Evolutionary conservation across 2,888 invertebrate species (phyloP), one percentile per base, ranked within the genome.

Genomic region (Phengaris arion): DNA sequence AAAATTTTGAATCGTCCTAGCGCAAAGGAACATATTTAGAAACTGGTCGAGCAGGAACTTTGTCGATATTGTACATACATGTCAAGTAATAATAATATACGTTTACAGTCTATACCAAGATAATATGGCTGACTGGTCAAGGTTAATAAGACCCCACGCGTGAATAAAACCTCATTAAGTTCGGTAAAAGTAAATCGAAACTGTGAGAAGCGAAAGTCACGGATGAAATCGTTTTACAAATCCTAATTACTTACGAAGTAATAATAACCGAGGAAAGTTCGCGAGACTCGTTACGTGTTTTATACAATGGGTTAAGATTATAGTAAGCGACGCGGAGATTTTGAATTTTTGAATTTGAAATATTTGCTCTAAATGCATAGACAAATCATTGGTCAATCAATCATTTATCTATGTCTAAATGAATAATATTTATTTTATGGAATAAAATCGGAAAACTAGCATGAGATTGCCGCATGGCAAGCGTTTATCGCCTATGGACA

Each of bases 171-270:
- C 51, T 70, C 70, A 70, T 70, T 48, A 35, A 64, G 51, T 70
- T 70, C 69, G 70, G 70, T 70, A 70, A 70, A 70, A 70, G 70
- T 70, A 70, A 70, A 70, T 70, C 70, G 52, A 52, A 70, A 70
- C 70, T 70, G 70, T 70, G 70, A 70, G 70, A 70, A 70, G 52
- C 52, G 70, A 70, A 70, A 70, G 70, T 70, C 51, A 15, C 70
- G 70, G 70, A 70, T 70, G 69, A 70, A 70, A 70, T 70, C 70
- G 15, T 52, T 70, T 70, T 51, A 70, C 51, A 70, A 70, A 70
- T 70, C 70, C 70, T 70, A 70, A 52, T 70, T 70, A 70, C 70
- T 70, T 70, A 70, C 70, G 15, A 2, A 10, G 52, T 70, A 52
- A 35, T 70, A 12, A 52, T 22, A 70, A 70, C 52, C n/a, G 51